Evolutionary conservation across 2,888 invertebrate genomes (phyloP).

Genomic region (Agrotis clavis): DNA sequence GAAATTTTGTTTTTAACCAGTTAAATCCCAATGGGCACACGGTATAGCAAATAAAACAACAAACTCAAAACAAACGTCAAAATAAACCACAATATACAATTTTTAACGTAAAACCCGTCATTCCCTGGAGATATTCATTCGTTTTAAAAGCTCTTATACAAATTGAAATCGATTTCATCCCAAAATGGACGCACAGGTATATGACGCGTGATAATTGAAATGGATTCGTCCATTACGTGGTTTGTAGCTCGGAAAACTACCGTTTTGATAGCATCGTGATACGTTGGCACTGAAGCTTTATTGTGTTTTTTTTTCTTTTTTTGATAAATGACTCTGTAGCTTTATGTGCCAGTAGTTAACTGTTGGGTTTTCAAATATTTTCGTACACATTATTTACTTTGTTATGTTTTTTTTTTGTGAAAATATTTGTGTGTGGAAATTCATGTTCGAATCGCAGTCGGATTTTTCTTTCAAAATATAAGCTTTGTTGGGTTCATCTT

Average conservation of each 20-base stretch:
- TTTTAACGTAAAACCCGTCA: conserved; percentile 23
- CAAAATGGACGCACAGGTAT: conserved; percentile 40
- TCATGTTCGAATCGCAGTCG: no score
- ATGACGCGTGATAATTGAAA: conserved; percentile 45
- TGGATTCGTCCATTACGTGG: conserved; percentile 50
- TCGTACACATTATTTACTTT: no score
- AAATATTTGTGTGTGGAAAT: no score
- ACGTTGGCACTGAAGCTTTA: background rate
- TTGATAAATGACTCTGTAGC: no score
- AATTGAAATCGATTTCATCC: conserved; percentile 69
- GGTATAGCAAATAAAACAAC: background rate
- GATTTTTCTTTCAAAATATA: no score
- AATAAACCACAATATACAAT: conserved; percentile 8
- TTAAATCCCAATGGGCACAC: no score
- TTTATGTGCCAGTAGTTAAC: no score
- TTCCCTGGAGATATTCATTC: conserved; percentile 7
- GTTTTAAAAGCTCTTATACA: conserved; percentile 62
- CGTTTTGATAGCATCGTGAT: conserved; percentile 29
- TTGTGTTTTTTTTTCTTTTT: no score
- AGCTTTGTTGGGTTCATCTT: no score
- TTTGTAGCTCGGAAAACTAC: conserved; percentile 22
- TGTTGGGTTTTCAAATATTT: no score
- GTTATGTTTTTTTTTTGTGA: no score
- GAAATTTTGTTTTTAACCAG: no score
- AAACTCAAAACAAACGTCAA: conserved; percentile 1